Conservation (phyloP, 2,888 invertebrate species). For the Melangyna quadrimaculata region DNA sequence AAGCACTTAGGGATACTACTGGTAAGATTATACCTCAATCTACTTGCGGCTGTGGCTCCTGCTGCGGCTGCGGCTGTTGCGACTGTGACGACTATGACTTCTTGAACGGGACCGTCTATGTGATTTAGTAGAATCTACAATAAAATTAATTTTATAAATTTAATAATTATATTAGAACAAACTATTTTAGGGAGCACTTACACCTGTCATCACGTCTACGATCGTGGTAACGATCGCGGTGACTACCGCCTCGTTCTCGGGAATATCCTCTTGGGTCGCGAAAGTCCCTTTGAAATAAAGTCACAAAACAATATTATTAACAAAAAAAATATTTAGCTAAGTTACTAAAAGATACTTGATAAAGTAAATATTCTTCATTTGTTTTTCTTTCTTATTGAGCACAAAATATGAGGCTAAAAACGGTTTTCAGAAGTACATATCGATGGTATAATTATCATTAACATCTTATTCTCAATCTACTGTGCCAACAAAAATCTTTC, state of each 20-base stretch:
- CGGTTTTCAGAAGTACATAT: too few species aligned
- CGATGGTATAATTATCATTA: too few species aligned
- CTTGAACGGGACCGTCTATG: constrained; percentile 77
- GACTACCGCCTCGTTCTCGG: constrained; percentile 76
- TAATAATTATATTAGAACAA: background rate
- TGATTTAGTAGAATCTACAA: constrained; percentile 76
- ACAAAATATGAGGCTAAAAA: too few species aligned
- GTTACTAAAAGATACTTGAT: background rate
- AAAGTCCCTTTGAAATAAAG: constrained; percentile 44
- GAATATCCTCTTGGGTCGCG: constrained; percentile 78
- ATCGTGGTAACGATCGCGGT: constrained; percentile 71
- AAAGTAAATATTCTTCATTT: too few species aligned
- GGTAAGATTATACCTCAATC: constrained; percentile 1
- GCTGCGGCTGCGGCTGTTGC: constrained; percentile 79
- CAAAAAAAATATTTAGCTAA: background rate
- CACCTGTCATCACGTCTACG: constrained; percentile 60
- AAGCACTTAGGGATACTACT: background rate
- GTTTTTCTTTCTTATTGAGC: too few species aligned
- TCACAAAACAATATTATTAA: background rate
- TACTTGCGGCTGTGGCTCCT: constrained; percentile 78
- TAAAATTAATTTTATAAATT: background rate
- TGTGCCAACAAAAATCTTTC: too few species aligned
- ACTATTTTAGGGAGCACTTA: background rate
- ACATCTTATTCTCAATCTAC: too few species aligned
- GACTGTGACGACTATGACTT: constrained; percentile 76